Percentiles rank a stretch among this genome's conserved stretches.
Conservation (phyloP, 2,113 vertebrate genomes). For the Centropus bengalensis region DNA sequence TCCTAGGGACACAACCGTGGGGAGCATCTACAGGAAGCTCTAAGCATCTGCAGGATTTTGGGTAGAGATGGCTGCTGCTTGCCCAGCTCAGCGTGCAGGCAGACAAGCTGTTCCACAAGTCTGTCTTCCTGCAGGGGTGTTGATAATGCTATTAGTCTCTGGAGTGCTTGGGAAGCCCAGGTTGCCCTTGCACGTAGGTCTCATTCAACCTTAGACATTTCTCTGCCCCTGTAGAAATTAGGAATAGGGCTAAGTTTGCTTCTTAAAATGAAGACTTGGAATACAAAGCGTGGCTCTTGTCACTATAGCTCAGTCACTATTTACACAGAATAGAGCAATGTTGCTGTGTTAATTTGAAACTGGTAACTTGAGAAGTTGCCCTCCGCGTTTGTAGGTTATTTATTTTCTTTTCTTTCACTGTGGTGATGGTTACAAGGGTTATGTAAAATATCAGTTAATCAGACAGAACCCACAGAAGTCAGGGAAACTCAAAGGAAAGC, state of each 20-base stretch:
- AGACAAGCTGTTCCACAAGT: neutral
- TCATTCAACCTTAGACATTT: neutral
- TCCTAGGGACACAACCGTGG: neutral
- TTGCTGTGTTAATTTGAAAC: neutral
- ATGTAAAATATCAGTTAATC: neutral
- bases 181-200: neutral
- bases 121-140: neutral
- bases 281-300: neutral
- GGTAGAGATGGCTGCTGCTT: neutral
- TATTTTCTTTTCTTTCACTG: neutral
- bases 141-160: neutral
- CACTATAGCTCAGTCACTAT: neutral
- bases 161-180: neutral
- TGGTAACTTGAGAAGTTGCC: neutral
- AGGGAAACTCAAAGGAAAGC: slow-evolving; percentile 11
- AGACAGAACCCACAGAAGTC: neutral
- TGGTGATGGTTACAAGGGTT: neutral
- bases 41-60: neutral
- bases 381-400: neutral
- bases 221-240: neutral
- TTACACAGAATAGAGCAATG: neutral
- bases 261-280: neutral
- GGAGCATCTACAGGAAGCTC: neutral
- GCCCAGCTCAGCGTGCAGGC: neutral
- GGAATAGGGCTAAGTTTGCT: neutral